Evolutionary conservation across 2,888 invertebrate genomes (phyloP), one percentile per base, ranked within the genome.

Genomic region (Drosophila nigritarsus): DNA sequence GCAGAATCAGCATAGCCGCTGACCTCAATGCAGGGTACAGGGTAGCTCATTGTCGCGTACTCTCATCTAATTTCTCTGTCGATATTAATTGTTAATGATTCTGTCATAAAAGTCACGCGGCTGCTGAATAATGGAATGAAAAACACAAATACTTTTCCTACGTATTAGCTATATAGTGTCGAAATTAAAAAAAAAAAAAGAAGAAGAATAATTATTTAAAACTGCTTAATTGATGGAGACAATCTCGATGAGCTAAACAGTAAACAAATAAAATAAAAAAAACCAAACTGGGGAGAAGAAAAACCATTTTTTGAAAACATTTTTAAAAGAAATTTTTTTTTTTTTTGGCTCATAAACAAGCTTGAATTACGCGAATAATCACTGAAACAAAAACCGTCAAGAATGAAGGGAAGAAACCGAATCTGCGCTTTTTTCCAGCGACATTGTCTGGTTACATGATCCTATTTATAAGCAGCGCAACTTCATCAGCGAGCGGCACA

Each of bases 21-120:
- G 8, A n/a, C 20, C 15, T n/a, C 15, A 30, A 15, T 30, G 29
- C 29, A n/a, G 15, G 5, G 15, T 24, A 30, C 20, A 56, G 56
- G 56, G 42, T 29, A 42, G 42, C 56, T 42, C 3, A 2, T 18
- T 40, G 30, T 24, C 40, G 13, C 13, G 1, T 6, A 30, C 9
- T 29, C 30, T 20, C 29, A 3, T 15, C 20, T 42, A 13, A n/a
- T 5, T 20, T 42, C 3, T 18, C 20, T 42, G 36, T 29, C 55
- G 24, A 38, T 29, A n/a, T 42, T 42, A 42, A 56, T 42, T 56
- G 42, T 56, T 30, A 30, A 56, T 42, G 56, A 42, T 56, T 56
- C 42, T 32, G 56, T 42, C 56, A 32, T 20, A 24, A 56, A 18
- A 56, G 56, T 56, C 56, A 56, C 56, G 56, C 30, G 56, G 54